Conservation (phyloP, 2,888 invertebrate genomes). For the Harmothoe impar region DNA sequence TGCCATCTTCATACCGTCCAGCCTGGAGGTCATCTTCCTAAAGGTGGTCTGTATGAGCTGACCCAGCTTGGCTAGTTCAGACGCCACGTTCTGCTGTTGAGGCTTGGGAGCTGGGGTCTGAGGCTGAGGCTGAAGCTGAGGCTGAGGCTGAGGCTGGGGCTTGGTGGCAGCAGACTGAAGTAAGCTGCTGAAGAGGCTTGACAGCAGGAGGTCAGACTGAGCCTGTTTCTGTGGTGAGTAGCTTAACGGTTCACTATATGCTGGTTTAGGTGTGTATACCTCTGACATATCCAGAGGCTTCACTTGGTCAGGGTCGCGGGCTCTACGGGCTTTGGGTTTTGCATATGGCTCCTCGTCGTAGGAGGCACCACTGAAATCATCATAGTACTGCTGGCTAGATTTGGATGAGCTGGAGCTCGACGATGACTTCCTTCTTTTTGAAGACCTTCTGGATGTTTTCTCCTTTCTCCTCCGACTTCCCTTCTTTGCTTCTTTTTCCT, state of each 20-base stretch:
- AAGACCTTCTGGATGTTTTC: not conserved
- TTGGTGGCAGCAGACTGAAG: not conserved
- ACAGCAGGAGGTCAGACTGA: not conserved
- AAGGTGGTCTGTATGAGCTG: not conserved
- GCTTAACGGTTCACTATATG: not conserved
- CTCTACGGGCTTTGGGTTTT: not conserved
- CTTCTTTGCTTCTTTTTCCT: not conserved
- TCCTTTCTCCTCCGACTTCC: constrained; percentile 9
- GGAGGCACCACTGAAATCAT: not conserved
- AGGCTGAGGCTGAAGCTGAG: not conserved
- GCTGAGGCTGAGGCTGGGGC: not conserved
- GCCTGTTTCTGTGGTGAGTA: not conserved
- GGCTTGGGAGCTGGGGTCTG: not conserved
- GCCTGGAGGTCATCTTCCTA: not conserved
- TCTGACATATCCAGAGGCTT: constrained; percentile 12
- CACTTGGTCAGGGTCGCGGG: not conserved
- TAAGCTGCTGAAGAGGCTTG: not conserved
- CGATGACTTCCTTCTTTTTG: not conserved
- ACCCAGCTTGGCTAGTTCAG: constrained; percentile 2
- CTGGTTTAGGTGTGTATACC: not conserved
- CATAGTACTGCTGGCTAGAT: not conserved
- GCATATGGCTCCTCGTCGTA: not conserved
- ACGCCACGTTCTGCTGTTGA: not conserved
- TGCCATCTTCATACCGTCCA: not conserved
- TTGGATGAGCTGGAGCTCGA: not conserved